Conservation (phyloP, 2,797 vertebrate species). For the Xerus rutilus region DNA sequence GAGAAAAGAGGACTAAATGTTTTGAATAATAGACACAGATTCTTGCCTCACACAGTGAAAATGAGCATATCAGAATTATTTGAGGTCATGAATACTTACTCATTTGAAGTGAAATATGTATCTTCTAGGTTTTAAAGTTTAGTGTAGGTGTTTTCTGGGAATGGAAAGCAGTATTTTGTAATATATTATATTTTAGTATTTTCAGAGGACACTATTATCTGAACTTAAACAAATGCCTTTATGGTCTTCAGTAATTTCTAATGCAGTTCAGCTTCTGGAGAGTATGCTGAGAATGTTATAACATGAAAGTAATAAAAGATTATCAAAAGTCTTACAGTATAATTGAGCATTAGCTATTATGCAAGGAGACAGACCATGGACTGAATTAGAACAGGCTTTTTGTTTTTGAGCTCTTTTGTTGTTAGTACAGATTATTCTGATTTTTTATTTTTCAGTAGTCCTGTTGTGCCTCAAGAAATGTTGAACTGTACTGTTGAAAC, state of each 20-base stretch:
- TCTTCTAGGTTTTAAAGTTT: slow-evolving; percentile 34
- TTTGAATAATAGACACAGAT: not conserved
- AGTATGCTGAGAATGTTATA: not conserved
- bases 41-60: slow-evolving; percentile 20
- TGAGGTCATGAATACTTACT: not conserved
- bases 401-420: slow-evolving; percentile 58
- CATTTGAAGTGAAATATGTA: slow-evolving; percentile 29
- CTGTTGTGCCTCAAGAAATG: not conserved
- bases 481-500: slow-evolving; percentile 9
- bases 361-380: not conserved
- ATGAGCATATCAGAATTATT: not conserved
- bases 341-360: not conserved
- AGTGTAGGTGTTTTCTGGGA: not conserved
- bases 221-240: slow-evolving; percentile 26
- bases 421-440: not conserved
- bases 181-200: slow-evolving; percentile 15
- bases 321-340: not conserved
- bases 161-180: slow-evolving; percentile 54
- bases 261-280: not conserved
- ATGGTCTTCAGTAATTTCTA: slow-evolving; percentile 20
- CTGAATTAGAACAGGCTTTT: not conserved
- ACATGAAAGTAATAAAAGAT: not conserved
- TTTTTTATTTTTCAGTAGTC: slow-evolving; percentile 35
- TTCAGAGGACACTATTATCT: not conserved
- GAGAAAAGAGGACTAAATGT: not conserved